Base-by-base conservation (phyloP, 2,888 invertebrate genomes). In the Tetanocera ferruginea region DNA sequence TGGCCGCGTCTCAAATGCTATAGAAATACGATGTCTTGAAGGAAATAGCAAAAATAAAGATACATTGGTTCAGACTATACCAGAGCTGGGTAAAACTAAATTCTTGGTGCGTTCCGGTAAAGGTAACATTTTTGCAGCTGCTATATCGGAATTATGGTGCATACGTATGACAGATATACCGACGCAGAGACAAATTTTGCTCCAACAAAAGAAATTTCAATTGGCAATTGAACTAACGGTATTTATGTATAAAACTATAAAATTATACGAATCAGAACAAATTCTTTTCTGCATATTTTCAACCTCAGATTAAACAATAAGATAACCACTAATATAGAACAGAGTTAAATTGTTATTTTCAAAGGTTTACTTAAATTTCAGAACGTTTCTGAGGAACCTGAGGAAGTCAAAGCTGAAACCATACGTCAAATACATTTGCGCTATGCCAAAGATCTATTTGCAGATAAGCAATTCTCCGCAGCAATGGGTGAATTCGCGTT, bases 401-500 rank as follows among this genome's bases (percentile, higher is more conserved):
- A 93, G 64, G 94, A 94, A 79, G 96, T 96, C 78, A 97, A 96
- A 87, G 91, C 92, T 55, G 94, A 95, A 83, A 95, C 94, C 83
- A 93, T 95, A 74, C 94, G 95, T 80, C 94, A 97, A 85, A 98
- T 99, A 83, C 96, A 97, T 89, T 96, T 96, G 80, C 91, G 97
- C 0, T 94, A 95, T 87, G 99, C 99, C 0, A 94, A 97, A 85
- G 95, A 98, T 87, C 91, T 98, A 11, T 99, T 99, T 89, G 94
- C 94, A 75, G 95, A 95, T 86, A 96, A 96, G 87, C 93, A 95
- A 83, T 99, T 97, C 88, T 92, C 94, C 11, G 95, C 96, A 83
- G 96, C 99, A 0, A 97, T 99, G 96, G 93, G 94, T 76, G 94
- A 98, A 86, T 99, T 99, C 89, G 91, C 94, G 5, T 95, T 96